Conservation (phyloP, 2,113 vertebrate species). For the Zosterops pallidus region DNA sequence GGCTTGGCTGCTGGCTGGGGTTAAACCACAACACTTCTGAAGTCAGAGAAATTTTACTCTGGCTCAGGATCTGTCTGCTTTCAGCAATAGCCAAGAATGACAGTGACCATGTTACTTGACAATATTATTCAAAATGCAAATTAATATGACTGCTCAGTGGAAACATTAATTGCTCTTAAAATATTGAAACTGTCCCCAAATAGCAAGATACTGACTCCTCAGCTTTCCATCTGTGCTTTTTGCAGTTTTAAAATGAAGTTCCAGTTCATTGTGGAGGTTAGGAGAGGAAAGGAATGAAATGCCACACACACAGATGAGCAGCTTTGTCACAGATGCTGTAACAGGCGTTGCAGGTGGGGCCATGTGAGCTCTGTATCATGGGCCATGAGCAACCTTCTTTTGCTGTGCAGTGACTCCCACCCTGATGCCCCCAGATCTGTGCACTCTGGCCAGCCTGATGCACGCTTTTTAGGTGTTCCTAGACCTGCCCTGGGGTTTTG, state of each 20-base stretch:
- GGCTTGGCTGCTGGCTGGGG: not conserved
- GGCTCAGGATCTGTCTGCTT: not conserved
- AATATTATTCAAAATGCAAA: not conserved
- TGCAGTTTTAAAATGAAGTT: not conserved
- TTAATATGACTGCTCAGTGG: not conserved
- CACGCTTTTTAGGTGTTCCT: not conserved
- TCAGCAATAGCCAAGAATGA: not conserved
- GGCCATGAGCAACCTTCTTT: not conserved
- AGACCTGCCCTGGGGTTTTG: not conserved
- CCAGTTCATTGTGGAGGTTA: not conserved
- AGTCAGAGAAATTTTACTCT: not conserved
- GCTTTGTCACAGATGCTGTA: not conserved
- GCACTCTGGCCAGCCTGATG: not conserved
- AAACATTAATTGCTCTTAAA: conserved; percentile 12
- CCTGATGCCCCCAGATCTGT: not conserved
- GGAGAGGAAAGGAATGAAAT: not conserved
- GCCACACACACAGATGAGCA: not conserved
- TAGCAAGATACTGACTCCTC: not conserved
- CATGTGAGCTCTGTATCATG: rapidly evolving
- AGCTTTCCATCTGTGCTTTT: not conserved
- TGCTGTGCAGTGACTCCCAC: not conserved
- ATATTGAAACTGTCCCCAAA: not conserved
- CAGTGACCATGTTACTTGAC: not conserved
- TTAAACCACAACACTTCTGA: not conserved
- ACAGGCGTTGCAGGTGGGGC: not conserved